These are phyloP conservation scores for Carcina quercana DNA, from an alignment of 2,888 invertebrate species.

Conservation along the genomic window DNA sequence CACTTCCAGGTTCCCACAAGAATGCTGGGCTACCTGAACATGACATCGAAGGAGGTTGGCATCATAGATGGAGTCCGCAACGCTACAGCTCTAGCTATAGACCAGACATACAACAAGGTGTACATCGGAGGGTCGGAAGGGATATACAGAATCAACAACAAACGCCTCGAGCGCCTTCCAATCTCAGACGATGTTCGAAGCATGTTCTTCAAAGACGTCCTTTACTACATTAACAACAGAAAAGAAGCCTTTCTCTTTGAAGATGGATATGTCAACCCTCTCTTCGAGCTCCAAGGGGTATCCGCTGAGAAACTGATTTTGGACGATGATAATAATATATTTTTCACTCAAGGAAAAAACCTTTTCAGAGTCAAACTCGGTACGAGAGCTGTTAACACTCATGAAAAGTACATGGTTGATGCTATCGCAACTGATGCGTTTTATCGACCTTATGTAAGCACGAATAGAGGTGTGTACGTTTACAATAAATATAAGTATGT, in stretches of 20 bases:
- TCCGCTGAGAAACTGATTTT: slow-evolving; percentile 25
- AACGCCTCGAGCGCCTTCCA: slow-evolving; percentile 41
- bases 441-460: slow-evolving; percentile 37
- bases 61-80: slow-evolving; percentile 47
- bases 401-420: slow-evolving; percentile 36
- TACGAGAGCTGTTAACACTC: slow-evolving; percentile 41
- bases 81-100: slow-evolving; percentile 50
- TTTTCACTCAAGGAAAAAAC: slow-evolving; percentile 38
- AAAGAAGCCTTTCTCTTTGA: slow-evolving; percentile 45
- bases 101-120: slow-evolving; percentile 39
- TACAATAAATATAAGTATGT: slow-evolving; percentile 60
- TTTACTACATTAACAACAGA: slow-evolving; percentile 44
- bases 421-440: slow-evolving; percentile 35
- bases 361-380: slow-evolving; percentile 47
- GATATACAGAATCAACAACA: slow-evolving; percentile 42
- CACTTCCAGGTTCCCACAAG: too few relatives aligned
- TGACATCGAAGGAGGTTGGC: slow-evolving; percentile 32
- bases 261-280: slow-evolving; percentile 30
- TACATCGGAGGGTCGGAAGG: slow-evolving; percentile 54
- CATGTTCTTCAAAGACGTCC: slow-evolving; percentile 41
- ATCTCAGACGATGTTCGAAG: slow-evolving; percentile 42
- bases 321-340: slow-evolving; percentile 51
- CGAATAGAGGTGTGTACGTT: slow-evolving; percentile 41
- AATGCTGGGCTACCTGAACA: slow-evolving; percentile 38
- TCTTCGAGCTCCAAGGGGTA: slow-evolving; percentile 37